Evolutionary conservation across 2,888 invertebrate species (phyloP).

Genomic region (Arge pagana): DNA sequence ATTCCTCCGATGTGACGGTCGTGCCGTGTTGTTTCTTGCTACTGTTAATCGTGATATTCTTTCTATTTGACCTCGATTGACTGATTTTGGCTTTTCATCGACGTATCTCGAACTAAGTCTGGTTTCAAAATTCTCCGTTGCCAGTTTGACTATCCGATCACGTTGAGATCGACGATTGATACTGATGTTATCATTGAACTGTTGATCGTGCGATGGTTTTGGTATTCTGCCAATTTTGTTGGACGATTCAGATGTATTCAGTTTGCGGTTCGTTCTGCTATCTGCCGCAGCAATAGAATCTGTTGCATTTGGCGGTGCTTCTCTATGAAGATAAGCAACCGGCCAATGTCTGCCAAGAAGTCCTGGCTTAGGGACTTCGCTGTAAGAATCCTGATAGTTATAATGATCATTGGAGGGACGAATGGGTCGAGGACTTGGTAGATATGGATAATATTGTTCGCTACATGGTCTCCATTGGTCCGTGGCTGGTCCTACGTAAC

Average conservation of each 20-base stretch:
- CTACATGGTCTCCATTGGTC: conserved; percentile 89
- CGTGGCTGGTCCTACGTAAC: conserved; percentile 77
- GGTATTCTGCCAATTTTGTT: no score
- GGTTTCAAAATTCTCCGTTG: no score
- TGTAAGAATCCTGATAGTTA: conserved; percentile 50
- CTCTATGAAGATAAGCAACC: conserved; percentile 79
- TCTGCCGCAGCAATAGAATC: conserved; percentile 38
- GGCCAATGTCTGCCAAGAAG: conserved; percentile 69
- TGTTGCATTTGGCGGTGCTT: conserved; percentile 77
- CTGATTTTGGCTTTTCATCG: no score
- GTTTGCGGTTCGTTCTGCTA: conserved; percentile 15
- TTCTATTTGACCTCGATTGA: no score
- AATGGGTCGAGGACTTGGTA: conserved; percentile 39
- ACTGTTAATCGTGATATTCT: no score
- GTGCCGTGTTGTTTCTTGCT: no score
- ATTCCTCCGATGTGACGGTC: no score
- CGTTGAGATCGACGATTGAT: no score
- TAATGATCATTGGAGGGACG: conserved; percentile 60
- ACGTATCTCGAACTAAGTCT: no score
- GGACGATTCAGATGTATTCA: background rate
- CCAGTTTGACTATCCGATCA: no score
- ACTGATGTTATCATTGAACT: no score
- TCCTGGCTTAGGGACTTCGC: conserved; percentile 54
- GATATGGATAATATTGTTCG: conserved; percentile 76
- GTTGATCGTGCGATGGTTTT: no score